phyloP scores from a whole-genome alignment of 30 jellyfish, hydroid and myxozoan genomes.

The Cassiopea andromeda region DNA sequence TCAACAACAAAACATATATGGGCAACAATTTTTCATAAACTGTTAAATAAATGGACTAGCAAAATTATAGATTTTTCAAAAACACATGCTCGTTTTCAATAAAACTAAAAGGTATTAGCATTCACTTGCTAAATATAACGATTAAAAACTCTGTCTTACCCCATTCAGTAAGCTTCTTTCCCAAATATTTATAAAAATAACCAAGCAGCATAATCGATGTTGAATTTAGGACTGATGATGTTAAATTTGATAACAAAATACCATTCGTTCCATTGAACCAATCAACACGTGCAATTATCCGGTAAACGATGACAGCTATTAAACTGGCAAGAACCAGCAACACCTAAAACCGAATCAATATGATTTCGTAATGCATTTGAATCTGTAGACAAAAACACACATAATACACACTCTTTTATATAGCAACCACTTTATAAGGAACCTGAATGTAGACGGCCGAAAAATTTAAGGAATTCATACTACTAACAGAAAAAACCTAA shows the following conservation, averaged over 20 bases:
- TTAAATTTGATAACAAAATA: conserved; percentile 58
- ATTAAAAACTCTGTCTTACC: conserved; percentile 42
- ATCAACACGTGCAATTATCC: conserved; percentile 83
- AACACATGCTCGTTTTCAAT: no score
- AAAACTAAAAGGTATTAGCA: no score
- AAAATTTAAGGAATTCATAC: no score
- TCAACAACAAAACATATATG: background rate
- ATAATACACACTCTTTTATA: no score
- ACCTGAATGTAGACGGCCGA: no score
- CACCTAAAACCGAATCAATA: conserved; percentile 46
- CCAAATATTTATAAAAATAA: conserved; percentile 64
- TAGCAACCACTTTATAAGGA: no score
- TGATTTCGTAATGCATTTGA: background rate
- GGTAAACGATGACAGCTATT: conserved; percentile 73
- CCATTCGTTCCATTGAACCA: conserved; percentile 77
- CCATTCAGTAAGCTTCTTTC: conserved; percentile 87
- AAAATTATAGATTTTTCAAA: no score
- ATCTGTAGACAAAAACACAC: background rate
- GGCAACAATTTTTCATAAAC: background rate
- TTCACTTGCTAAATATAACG: no score
- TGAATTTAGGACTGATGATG: conserved; percentile 86
- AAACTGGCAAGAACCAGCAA: conserved; percentile 79
- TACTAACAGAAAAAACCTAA: no score
- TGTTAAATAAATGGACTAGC: no score
- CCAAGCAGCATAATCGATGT: conserved; percentile 85